Evolutionary conservation across 2,888 invertebrate species (phyloP).

Genomic region (Halictus quadricinctus): DNA sequence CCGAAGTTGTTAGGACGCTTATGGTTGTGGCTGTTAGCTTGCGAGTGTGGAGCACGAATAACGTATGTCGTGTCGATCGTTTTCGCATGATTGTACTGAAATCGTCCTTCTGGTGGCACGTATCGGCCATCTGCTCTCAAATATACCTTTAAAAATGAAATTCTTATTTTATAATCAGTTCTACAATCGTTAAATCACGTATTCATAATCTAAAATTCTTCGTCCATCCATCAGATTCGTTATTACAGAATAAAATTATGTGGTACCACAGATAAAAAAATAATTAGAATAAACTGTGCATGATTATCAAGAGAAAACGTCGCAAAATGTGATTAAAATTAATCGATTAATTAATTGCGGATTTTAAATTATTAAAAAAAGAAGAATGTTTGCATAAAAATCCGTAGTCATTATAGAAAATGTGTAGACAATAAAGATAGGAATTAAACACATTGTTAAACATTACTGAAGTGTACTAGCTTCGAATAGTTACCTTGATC

Average conservation of each 20-base stretch:
- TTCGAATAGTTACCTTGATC: slow-evolving; percentile 68
- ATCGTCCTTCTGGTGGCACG: slow-evolving; percentile 83
- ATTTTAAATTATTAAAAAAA: no score
- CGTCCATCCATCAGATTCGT: background rate
- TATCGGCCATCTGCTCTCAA: slow-evolving; percentile 84
- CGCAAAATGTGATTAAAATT: no score
- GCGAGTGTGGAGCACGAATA: slow-evolving; percentile 81
- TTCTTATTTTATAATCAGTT: background rate
- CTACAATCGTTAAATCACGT: background rate
- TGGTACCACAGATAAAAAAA: background rate
- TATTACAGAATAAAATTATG: background rate
- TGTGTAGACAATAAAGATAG: no score
- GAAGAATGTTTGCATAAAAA: no score
- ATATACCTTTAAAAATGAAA: slow-evolving; percentile 77
- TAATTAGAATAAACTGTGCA: no score
- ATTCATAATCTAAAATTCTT: background rate
- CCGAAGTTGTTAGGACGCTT: slow-evolving; percentile 31
- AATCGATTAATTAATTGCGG: no score
- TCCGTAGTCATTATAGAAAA: no score
- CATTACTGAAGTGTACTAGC: no score
- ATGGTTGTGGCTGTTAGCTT: slow-evolving; percentile 34
- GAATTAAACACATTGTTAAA: background rate
- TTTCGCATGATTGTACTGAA: slow-evolving; percentile 81
- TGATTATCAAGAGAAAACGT: no score
- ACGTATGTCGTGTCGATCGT: slow-evolving; percentile 85